Percentiles rank a stretch among this genome's conserved stretches.
phyloP scores from a whole-genome alignment of 2,888 invertebrate species.

The Isoperla grammatica region DNA sequence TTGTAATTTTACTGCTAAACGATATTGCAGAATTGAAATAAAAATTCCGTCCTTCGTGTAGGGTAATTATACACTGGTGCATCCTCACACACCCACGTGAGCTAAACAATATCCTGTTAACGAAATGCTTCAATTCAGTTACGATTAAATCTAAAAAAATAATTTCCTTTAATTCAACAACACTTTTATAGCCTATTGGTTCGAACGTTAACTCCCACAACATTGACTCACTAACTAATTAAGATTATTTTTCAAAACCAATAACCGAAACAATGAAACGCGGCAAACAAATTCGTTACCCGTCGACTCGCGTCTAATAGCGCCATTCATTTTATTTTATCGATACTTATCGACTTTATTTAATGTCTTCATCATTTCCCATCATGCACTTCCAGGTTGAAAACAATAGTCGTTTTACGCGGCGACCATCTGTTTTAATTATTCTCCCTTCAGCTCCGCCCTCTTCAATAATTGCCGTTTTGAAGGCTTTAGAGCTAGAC shows the following conservation, averaged over 20 bases:
- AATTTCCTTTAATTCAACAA: no score
- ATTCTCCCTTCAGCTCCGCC: slow-evolving; percentile 3
- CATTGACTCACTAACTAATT: not conserved
- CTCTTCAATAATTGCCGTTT: slow-evolving; percentile 9
- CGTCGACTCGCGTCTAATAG: not conserved
- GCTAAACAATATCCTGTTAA: no score
- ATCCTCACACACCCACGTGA: no score
- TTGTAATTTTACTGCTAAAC: no score
- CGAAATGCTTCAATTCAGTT: no score
- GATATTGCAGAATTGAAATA: no score
- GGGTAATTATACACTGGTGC: no score
- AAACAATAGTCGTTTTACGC: slow-evolving; percentile 9
- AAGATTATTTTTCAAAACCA: not conserved
- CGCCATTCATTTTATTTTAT: slow-evolving; percentile 14
- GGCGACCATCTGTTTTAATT: slow-evolving; percentile 23
- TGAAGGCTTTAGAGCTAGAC: not conserved
- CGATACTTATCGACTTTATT: not conserved
- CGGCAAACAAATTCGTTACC: not conserved
- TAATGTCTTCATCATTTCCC: slow-evolving; percentile 16
- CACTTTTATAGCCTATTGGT: no score
- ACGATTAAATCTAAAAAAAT: no score
- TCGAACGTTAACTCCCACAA: not conserved
- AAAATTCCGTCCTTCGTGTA: no score
- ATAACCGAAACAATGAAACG: not conserved
- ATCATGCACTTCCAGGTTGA: not conserved